Base-by-base conservation (phyloP, 1,140 invertebrate species). In the Drosophila fuyamai region DNA sequence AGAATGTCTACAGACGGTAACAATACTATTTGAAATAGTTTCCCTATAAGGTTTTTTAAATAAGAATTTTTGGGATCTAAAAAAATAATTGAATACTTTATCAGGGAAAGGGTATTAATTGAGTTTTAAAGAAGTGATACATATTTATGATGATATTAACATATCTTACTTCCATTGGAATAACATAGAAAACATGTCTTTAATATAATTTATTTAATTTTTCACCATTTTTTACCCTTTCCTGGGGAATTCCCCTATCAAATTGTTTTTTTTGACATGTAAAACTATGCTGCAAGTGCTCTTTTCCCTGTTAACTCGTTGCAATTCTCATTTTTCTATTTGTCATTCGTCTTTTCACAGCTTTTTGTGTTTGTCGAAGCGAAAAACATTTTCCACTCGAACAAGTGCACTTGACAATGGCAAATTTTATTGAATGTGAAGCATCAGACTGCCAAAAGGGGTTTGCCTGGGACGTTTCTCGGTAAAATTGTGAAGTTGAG, bases 341-440 rank as follows among this genome's bases (percentile, higher is more conserved):
- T 71, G 66, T 35, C 65, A 71, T 71, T 48, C 29, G 29, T 27
- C 72, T 76, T 58, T 76, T 76, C 36, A 54, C 72, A 76, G 73
- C 66, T 76, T 76, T 57, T 41, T 13, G 40, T 58, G 47, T 48
- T 65, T 65, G 53, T 40, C 40, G 35, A 43, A 44, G 71, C 40
- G 51, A 65, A 62, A 54, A 75, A 66, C 72, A 55, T 54, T 76
- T 75, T 76, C 60, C 55, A 66, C 73, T 76, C 23, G 41, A 76
- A 54, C 54, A 76, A 75, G 54, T 51, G 65, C 53, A 63, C 72
- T 76, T 54, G 41, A 50, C 36, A 50, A 62, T 61, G 48, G 18
- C 9, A 75, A 75, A 66, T 66, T 76, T 67, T 54, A 76, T 76
- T 76, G 73, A 76, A 76, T 76, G 62, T 41, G 67, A 76, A 59